phyloP scores from a whole-genome alignment of 2,888 invertebrate species.

The Candidula unifasciata region DNA sequence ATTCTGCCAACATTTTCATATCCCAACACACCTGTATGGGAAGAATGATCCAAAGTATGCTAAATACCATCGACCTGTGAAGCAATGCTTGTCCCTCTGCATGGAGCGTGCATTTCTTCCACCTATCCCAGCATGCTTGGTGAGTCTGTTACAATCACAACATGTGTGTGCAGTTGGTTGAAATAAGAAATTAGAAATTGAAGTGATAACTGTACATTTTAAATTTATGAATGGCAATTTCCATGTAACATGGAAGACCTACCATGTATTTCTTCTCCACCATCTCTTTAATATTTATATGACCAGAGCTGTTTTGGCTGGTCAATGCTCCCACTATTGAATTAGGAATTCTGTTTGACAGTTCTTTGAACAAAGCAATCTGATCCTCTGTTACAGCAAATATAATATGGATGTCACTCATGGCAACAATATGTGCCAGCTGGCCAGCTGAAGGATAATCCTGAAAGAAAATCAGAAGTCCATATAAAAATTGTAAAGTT shows the following conservation, averaged over 20 bases:
- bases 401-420: constrained; percentile 96
- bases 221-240: no score
- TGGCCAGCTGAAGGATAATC: constrained; percentile 99
- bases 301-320: not conserved
- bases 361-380: constrained; percentile 11
- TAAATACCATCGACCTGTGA: no score
- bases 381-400: constrained; percentile 89
- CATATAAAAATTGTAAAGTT: not conserved
- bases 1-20: no score
- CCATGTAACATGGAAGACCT: not conserved
- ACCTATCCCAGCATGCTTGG: no score
- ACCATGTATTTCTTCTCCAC: constrained; percentile 49
- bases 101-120: no score
- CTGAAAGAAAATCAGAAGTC: constrained; percentile 60
- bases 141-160: no score
- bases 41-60: no score
- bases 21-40: no score
- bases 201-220: no score
- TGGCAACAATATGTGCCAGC: constrained; percentile 88
- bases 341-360: constrained; percentile 34
- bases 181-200: no score
- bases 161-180: no score
- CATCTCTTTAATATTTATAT: constrained; percentile 34
- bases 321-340: constrained; percentile 33
- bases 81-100: no score